Percentiles rank a stretch among this genome's conserved stretches.
Evolutionary conservation across 2,888 invertebrate genomes (phyloP).

Genomic region (Sminthurinus aureus): DNA sequence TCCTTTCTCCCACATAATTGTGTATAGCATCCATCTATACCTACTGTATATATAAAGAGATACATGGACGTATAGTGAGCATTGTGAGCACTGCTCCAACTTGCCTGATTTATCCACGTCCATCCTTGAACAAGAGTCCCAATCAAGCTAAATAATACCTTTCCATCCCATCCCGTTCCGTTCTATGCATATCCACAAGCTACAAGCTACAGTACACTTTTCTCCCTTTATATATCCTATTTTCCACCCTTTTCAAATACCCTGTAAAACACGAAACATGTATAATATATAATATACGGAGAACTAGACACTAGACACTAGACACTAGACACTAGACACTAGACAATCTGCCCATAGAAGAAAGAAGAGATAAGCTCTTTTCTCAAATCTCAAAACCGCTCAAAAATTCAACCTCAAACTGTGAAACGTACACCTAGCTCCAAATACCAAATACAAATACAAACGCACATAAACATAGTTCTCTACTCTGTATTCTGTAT

Average conservation of each 20-base stretch:
- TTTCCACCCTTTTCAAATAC: not conserved
- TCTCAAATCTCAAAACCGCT: too few relatives aligned
- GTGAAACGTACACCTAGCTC: too few relatives aligned
- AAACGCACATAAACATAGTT: too few relatives aligned
- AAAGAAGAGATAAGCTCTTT: too few relatives aligned
- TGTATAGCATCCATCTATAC: not conserved
- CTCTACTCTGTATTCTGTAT: too few relatives aligned
- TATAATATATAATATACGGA: not conserved
- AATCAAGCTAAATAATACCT: constrained; percentile 38
- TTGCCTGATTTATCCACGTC: constrained; percentile 37
- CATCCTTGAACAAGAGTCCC: constrained; percentile 33
- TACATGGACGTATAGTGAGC: too few relatives aligned
- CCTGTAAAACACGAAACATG: not conserved
- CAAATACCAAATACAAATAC: too few relatives aligned
- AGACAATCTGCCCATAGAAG: too few relatives aligned
- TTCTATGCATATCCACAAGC: not conserved
- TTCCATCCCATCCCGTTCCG: not conserved
- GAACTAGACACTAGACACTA: not conserved
- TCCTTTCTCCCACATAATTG: not conserved
- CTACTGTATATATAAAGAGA: not conserved
- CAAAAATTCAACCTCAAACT: too few relatives aligned
- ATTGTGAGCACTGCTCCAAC: not conserved
- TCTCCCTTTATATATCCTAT: not conserved
- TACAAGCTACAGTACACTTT: not conserved
- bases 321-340: not conserved